Conservation (phyloP, 2,113 vertebrate genomes). For the Tragelaphus buxtoni region DNA sequence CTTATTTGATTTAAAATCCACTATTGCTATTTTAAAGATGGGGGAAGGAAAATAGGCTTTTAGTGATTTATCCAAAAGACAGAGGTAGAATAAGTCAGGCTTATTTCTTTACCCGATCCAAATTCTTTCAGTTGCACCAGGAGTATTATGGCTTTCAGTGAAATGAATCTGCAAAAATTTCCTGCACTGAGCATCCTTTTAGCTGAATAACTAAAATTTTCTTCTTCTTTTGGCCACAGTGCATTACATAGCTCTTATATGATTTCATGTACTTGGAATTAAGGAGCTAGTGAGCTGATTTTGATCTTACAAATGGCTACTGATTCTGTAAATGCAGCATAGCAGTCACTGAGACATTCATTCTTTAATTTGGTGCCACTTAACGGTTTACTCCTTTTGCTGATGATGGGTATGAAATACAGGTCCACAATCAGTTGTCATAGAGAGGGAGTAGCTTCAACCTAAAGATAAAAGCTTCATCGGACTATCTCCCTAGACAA, state of each 20-base stretch:
- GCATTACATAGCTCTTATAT: slow-evolving; percentile 72
- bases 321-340: slow-evolving; percentile 71
- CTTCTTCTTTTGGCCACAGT: not conserved
- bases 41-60: not conserved
- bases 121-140: not conserved
- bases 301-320: slow-evolving; percentile 64
- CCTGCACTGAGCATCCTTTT: slow-evolving; percentile 37
- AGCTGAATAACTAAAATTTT: not conserved
- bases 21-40: not conserved
- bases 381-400: slow-evolving; percentile 71
- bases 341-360: slow-evolving; percentile 60
- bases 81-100: not conserved
- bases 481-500: slow-evolving; percentile 56
- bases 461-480: slow-evolving; percentile 73
- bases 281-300: slow-evolving; percentile 57
- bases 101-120: not conserved
- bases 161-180: slow-evolving; percentile 73
- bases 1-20: not conserved
- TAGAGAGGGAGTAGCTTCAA: slow-evolving; percentile 64
- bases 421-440: slow-evolving; percentile 74
- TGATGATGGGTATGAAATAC: slow-evolving; percentile 77
- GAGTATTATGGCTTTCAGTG: slow-evolving; percentile 64
- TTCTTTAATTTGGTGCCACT: slow-evolving; percentile 79
- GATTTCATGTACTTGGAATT: slow-evolving; percentile 74
- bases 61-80: not conserved